Percentiles rank a stretch among this genome's conserved stretches.
phyloP scores from a whole-genome alignment of 2,797 vertebrate species.

The Molothrus ater region DNA sequence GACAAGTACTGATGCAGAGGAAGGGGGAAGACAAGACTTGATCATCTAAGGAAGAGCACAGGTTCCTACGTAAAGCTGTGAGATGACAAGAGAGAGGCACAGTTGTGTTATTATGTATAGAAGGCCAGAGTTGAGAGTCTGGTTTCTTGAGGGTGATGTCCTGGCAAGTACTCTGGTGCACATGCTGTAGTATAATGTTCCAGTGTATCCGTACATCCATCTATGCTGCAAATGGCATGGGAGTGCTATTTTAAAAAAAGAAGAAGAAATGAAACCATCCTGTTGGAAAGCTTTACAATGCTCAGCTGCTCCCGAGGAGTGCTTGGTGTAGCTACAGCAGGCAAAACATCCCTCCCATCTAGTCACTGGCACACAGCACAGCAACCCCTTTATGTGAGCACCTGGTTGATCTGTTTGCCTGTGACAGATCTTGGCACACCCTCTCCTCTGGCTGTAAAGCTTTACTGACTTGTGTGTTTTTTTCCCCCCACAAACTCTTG shows the following conservation, averaged over 20 bases:
- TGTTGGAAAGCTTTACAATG: background rate
- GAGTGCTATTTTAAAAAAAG: background rate
- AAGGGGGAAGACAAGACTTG: background rate
- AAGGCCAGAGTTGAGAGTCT: background rate
- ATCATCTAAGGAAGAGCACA: background rate
- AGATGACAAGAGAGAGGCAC: background rate
- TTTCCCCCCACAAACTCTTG: background rate
- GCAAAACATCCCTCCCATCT: conserved; percentile 8
- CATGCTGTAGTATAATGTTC: background rate
- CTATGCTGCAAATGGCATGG: background rate
- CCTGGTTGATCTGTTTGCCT: conserved; percentile 43
- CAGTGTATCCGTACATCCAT: background rate
- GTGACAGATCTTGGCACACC: conserved; percentile 11
- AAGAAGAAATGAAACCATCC: background rate
- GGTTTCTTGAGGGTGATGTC: background rate
- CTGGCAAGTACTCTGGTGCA: background rate
- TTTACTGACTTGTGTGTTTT: conserved; percentile 16
- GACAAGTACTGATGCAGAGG: background rate
- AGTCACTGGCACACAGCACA: background rate
- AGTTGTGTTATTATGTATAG: background rate
- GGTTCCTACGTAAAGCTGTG: background rate
- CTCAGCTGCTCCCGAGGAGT: background rate
- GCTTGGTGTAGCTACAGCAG: background rate
- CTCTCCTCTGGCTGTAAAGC: conserved; percentile 20
- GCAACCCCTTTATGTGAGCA: conserved; percentile 21